These are phyloP conservation scores for Idaea dimidiata DNA, from an alignment of 2,888 invertebrate species.

Conservation along the genomic window DNA sequence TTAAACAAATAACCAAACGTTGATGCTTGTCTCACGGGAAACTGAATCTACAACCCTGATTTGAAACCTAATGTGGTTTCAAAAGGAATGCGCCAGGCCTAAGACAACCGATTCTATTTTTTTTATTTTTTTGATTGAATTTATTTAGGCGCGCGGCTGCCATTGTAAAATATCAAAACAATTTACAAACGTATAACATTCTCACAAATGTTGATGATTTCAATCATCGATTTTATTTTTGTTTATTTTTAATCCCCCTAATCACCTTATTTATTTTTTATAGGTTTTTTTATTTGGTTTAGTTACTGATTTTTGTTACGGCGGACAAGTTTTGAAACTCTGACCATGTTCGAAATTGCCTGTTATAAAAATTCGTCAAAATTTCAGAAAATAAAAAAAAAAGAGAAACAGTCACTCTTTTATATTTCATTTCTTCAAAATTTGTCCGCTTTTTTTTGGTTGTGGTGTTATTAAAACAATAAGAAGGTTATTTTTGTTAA, in stretches of 20 bases:
- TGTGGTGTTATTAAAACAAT: conserved; percentile 30
- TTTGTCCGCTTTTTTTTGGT: conserved; percentile 16
- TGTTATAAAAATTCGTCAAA: neutral
- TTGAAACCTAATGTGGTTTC: too few relatives aligned
- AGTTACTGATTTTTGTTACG: neutral
- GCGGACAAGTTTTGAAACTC: neutral
- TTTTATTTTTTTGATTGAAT: conserved; percentile 3
- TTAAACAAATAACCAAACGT: too few relatives aligned
- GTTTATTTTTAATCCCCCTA: too few relatives aligned
- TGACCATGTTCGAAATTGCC: neutral
- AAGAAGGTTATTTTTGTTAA: conserved; percentile 70
- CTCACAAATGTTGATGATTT: too few relatives aligned
- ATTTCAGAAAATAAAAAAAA: neutral
- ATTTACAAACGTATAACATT: too few relatives aligned
- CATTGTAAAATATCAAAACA: too few relatives aligned
- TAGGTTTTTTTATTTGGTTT: too few relatives aligned
- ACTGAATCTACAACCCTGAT: too few relatives aligned
- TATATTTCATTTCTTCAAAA: neutral
- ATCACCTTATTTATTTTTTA: too few relatives aligned
- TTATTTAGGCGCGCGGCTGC: neutral
- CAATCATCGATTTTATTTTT: too few relatives aligned
- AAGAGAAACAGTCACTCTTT: neutral
- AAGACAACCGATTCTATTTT: neutral
- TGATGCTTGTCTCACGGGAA: too few relatives aligned
- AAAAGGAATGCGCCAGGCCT: too few relatives aligned